Percentiles rank a stretch among this genome's conserved stretches.
Evolutionary conservation across 2,113 vertebrate species (phyloP).

Genomic region (Nestor notabilis): DNA sequence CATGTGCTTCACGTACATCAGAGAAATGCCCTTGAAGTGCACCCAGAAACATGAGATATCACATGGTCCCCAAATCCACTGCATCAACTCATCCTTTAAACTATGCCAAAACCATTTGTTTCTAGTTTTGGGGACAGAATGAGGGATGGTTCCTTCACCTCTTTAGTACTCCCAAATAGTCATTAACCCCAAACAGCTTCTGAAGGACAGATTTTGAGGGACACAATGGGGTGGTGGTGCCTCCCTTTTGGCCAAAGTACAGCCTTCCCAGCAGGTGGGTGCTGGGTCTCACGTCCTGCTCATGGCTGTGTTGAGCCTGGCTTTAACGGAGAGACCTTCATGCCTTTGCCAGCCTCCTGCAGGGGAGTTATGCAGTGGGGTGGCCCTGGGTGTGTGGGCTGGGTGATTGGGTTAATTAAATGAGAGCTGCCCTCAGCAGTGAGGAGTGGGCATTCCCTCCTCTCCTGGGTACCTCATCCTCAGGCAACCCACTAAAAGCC

Average conservation of each 20-base stretch:
- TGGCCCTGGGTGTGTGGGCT: neutral
- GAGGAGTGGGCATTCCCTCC: neutral
- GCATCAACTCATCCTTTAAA: neutral
- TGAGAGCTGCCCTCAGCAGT: neutral
- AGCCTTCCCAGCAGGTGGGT: fast-evolving
- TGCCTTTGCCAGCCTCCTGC: neutral
- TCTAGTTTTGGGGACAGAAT: neutral
- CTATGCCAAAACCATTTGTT: neutral
- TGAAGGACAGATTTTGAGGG: neutral
- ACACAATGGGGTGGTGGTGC: neutral
- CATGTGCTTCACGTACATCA: neutral
- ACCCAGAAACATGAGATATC: neutral
- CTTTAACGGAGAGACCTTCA: neutral
- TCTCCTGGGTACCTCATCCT: neutral
- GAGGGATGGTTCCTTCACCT: neutral
- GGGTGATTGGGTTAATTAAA: neutral
- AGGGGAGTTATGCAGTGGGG: fast-evolving
- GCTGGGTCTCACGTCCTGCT: fast-evolving
- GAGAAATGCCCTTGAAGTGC: neutral
- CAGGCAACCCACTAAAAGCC: neutral
- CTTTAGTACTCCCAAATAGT: neutral
- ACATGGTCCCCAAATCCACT: neutral
- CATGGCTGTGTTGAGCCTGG: neutral
- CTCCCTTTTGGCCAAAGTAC: fast-evolving
- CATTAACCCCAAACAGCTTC: neutral